phyloP scores from a whole-genome alignment of 2,888 invertebrate species.

The Dione vanillae region DNA sequence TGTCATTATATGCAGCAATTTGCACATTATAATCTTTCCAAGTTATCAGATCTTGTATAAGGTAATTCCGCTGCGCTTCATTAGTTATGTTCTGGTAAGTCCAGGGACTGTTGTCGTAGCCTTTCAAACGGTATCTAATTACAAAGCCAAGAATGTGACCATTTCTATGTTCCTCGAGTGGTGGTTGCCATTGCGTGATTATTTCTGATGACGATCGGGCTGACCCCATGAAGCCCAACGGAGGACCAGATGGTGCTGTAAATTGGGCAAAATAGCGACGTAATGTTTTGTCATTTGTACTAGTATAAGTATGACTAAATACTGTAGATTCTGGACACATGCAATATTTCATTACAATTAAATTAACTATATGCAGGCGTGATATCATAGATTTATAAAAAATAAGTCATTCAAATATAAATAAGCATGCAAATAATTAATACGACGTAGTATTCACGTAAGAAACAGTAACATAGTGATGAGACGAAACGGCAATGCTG shows the following conservation, averaged over 20 bases:
- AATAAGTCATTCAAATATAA: constrained; percentile 31
- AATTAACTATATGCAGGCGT: constrained; percentile 17
- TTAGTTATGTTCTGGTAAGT: constrained; percentile 95
- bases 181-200: constrained; percentile 98
- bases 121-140: constrained; percentile 94
- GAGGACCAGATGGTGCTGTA: constrained; percentile 97
- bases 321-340: constrained; percentile 26
- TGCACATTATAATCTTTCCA: constrained; percentile 99
- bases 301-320: background rate
- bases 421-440: constrained; percentile 37
- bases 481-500: constrained; percentile 14
- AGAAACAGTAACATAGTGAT: constrained; percentile 23
- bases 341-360: constrained; percentile 23
- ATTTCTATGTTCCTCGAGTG: constrained; percentile 96
- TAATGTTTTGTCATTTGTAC: background rate
- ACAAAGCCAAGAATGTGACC: constrained; percentile 97
- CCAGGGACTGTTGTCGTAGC: constrained; percentile 97
- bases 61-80: constrained; percentile 94
- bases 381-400: background rate
- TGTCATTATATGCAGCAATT: constrained; percentile 98
- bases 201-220: constrained; percentile 97
- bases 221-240: constrained; percentile 96
- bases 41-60: constrained; percentile 96
- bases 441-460: constrained; percentile 2
- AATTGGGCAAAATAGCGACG: constrained; percentile 18